Evolutionary conservation across 1,140 invertebrate species (phyloP), one percentile per base, ranked within the genome.

Genomic region (Mycetomoellerius zeteki): DNA sequence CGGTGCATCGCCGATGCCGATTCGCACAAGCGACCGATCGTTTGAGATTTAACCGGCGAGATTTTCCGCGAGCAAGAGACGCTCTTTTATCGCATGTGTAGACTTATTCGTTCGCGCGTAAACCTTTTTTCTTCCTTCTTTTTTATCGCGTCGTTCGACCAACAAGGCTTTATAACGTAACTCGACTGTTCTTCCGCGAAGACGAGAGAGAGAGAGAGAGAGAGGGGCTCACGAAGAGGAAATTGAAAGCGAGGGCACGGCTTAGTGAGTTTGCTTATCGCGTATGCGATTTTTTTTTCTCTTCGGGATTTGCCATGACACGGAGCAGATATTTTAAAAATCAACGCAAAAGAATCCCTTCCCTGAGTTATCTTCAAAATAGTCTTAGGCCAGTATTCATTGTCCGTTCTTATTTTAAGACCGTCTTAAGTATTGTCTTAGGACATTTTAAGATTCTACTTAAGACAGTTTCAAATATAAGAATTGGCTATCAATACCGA

Each of bases 61-160:
- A 76, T 21, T 14, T 19, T 58, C 10, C 2, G 16, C 78, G 52
- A 60, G 73, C 75, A 27, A 43, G 52, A 73, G 50, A 5, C 50
- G 27, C 19, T 24, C 33, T 80, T 80, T 69, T 69, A 67, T 30
- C 58, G 30, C 60, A 10, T 7, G 24, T 30, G 33, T 27, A 62
- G 43, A 77, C 56, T 24, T 77, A 27, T 62, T 21, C 24, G 24
- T n/a, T 78, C 58, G 60, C 43, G 60, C 24, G 54, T 56, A 24
- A 76, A 76, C 54, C 64, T 33, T 65, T 65, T 67, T 65, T 65
- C n/a, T 56, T 65, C 0, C 64, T 67, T 21, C n/a, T n/a, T 82
- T 81, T 72, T 56, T 72, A 60, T 81, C 12, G 62, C 43, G 6
- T 3, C 21, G n/a, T 47, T 47, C 16, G 64, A 72, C 24, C 21